phyloP scores from a whole-genome alignment of 2,797 vertebrate genomes.

The Tokudaia tokunoshimensis region DNA sequence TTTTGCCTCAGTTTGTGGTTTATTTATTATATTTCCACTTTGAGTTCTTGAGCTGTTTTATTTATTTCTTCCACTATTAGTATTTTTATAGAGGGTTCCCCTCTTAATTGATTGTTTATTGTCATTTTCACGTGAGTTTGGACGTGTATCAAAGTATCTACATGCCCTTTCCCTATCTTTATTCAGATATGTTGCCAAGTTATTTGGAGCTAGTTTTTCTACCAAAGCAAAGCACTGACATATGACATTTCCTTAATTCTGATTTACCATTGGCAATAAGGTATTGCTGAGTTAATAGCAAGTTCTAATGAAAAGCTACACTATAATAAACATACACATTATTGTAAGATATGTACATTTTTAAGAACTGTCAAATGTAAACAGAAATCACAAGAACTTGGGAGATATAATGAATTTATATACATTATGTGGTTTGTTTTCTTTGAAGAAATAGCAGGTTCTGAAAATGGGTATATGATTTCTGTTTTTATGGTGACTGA shows the following conservation, averaged over 20 bases:
- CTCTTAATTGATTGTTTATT: neutral
- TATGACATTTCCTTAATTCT: conserved; percentile 16
- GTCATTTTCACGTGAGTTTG: neutral
- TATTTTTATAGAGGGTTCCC: neutral
- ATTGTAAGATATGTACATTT: conserved; percentile 33
- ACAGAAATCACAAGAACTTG: conserved; percentile 20
- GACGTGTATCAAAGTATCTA: neutral
- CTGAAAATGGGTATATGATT: conserved; percentile 32
- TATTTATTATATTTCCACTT: neutral
- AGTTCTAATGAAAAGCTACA: conserved; percentile 32
- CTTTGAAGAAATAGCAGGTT: conserved; percentile 46
- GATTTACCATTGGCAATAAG: conserved; percentile 11
- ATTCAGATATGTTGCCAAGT: neutral
- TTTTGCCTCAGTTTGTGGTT: neutral
- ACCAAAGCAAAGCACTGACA: neutral
- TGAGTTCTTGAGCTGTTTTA: neutral
- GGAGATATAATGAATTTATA: neutral
- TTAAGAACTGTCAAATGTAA: conserved; percentile 5
- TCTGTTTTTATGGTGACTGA: conserved; percentile 47
- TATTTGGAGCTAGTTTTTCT: conserved; percentile 24
- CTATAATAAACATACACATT: conserved; percentile 4
- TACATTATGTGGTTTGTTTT: conserved; percentile 34
- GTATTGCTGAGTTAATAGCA: conserved; percentile 33
- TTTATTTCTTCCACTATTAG: neutral
- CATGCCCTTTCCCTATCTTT: neutral